Percentiles rank a stretch among this genome's conserved stretches.
These are phyloP conservation scores for Enteromius argenteus DNA, from an alignment of 2,797 vertebrate species.

Conservation along the genomic window DNA sequence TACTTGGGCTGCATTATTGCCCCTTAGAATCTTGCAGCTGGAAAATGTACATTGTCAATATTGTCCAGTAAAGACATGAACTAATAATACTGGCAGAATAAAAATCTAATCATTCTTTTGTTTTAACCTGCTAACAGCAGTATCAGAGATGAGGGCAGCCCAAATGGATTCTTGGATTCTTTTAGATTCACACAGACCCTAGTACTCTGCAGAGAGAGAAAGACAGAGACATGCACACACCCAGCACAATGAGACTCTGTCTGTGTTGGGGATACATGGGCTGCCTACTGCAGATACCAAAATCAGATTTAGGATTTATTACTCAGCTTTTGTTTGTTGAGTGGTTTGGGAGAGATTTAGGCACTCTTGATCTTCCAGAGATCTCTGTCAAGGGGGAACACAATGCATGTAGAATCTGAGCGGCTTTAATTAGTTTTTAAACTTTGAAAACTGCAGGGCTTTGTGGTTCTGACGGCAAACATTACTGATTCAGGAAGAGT, in stretches of 20 bases:
- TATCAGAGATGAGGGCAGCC: background rate
- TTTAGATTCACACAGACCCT: constrained; percentile 48
- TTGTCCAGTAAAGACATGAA: background rate
- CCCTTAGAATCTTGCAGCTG: background rate
- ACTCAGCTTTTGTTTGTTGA: constrained; percentile 74
- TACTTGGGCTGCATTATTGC: background rate
- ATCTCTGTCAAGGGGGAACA: constrained; percentile 72
- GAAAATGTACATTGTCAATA: background rate
- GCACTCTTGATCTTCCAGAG: constrained; percentile 68
- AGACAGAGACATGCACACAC: constrained; percentile 62
- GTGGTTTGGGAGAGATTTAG: constrained; percentile 76
- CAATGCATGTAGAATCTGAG: constrained; percentile 69
- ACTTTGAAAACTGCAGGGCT: constrained; percentile 69
- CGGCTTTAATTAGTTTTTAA: constrained; percentile 74
- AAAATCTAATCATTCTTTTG: constrained; percentile 21
- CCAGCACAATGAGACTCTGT: constrained; percentile 78
- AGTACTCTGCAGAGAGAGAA: constrained; percentile 52
- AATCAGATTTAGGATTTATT: constrained; percentile 81
- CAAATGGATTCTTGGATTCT: constrained; percentile 25
- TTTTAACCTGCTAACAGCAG: constrained; percentile 40
- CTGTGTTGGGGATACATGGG: constrained; percentile 70
- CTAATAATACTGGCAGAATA: constrained; percentile 2
- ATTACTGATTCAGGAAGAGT: constrained; percentile 34
- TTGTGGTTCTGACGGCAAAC: constrained; percentile 45
- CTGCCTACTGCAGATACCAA: constrained; percentile 77